Conservation (phyloP, 2,888 invertebrate genomes). For the Parnassius apollo region DNA sequence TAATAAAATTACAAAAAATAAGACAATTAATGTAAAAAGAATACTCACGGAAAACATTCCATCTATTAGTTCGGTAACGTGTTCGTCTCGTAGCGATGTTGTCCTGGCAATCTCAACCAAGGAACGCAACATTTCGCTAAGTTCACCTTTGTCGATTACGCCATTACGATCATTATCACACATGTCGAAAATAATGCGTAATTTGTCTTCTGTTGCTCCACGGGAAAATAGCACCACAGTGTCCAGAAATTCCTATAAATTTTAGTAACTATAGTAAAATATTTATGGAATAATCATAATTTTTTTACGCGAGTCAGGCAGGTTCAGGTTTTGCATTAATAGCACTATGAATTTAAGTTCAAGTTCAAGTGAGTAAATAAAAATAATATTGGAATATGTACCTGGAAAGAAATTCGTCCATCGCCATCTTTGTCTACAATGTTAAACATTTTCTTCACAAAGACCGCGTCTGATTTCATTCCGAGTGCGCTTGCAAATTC, state of each 20-base stretch:
- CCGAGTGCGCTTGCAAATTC: conserved; percentile 98
- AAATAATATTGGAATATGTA: conserved; percentile 59
- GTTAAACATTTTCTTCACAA: conserved; percentile 98
- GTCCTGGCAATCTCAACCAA: conserved; percentile 96
- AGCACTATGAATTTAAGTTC: too few species aligned
- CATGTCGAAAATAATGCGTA: conserved; percentile 98
- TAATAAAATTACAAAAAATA: too few species aligned
- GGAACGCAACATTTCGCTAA: conserved; percentile 96
- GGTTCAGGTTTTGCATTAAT: too few species aligned
- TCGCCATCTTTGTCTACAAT: conserved; percentile 97
- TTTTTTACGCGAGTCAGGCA: too few species aligned
- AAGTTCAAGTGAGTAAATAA: neutral
- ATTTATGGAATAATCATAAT: too few species aligned
- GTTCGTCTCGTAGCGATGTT: conserved; percentile 93
- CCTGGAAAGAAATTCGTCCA: conserved; percentile 95
- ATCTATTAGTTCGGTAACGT: conserved; percentile 95
- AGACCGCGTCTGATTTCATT: conserved; percentile 96
- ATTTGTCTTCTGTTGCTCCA: conserved; percentile 95
- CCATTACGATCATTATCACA: conserved; percentile 97
- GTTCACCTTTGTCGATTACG: conserved; percentile 95
- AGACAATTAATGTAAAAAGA: neutral
- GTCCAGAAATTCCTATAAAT: conserved; percentile 91
- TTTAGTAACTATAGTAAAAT: neutral
- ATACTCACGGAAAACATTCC: conserved; percentile 92
- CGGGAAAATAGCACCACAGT: conserved; percentile 95